Evolutionary conservation across 2,888 invertebrate genomes (phyloP).

Genomic region (Apamea anceps): DNA sequence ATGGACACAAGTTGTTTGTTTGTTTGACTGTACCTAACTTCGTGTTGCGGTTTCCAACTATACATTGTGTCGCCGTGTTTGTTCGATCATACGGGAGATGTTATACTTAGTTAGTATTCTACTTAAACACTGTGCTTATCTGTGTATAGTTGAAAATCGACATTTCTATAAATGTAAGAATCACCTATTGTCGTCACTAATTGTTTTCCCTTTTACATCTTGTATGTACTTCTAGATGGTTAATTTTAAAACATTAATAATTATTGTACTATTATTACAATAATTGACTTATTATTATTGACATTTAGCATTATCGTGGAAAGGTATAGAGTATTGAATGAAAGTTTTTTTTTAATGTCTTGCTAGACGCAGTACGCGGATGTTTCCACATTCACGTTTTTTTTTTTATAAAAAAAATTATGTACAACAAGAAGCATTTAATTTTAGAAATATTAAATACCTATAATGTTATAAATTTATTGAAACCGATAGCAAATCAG

Average conservation of each 20-base stretch:
- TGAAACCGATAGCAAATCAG: slow-evolving; percentile 79
- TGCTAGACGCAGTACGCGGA: slow-evolving; percentile 71
- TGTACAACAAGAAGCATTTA: slow-evolving; percentile 90
- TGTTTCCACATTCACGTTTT: slow-evolving; percentile 69
- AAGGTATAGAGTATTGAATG: slow-evolving; percentile 79
- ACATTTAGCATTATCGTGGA: slow-evolving; percentile 85
- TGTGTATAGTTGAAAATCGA: slow-evolving; percentile 62
- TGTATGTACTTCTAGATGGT: slow-evolving; percentile 87
- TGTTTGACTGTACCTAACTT: slow-evolving; percentile 81
- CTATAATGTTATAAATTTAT: slow-evolving; percentile 86
- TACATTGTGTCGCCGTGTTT: slow-evolving; percentile 60
- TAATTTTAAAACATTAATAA: slow-evolving; percentile 84
- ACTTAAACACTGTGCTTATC: slow-evolving; percentile 53
- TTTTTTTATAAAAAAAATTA: slow-evolving; percentile 76
- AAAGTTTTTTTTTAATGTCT: slow-evolving; percentile 79
- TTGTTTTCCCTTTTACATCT: slow-evolving; percentile 85
- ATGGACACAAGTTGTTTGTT: slow-evolving; percentile 83
- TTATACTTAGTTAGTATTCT: slow-evolving; percentile 62
- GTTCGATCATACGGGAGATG: slow-evolving; percentile 62
- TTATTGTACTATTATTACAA: slow-evolving; percentile 87
- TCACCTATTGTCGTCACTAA: slow-evolving; percentile 86
- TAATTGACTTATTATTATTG: slow-evolving; percentile 86
- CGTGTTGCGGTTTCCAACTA: slow-evolving; percentile 71
- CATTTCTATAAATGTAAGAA: slow-evolving; percentile 83
- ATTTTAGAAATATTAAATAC: slow-evolving; percentile 89